Evolutionary conservation across 2,113 vertebrate species (phyloP).

Genomic region (Caranx melampygus): DNA sequence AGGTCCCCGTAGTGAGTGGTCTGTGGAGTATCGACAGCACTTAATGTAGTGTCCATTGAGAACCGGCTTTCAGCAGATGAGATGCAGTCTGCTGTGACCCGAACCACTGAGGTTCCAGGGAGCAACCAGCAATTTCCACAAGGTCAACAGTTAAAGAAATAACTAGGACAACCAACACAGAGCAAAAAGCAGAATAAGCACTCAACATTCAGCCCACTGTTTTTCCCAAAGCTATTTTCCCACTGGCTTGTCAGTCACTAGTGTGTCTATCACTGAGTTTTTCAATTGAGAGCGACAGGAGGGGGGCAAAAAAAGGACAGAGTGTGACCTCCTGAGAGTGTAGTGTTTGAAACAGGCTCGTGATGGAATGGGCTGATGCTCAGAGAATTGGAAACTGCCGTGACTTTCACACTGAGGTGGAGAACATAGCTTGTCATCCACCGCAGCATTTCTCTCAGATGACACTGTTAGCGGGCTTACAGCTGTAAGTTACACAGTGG

Average conservation of each 20-base stretch:
- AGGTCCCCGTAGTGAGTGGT: conserved; percentile 43
- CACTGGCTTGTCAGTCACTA: conserved; percentile 48
- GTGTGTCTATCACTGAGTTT: conserved; percentile 42
- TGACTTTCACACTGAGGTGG: conserved; percentile 35
- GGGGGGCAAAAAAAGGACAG: conserved; percentile 40
- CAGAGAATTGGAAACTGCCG: conserved; percentile 31
- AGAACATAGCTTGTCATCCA: conserved; percentile 22
- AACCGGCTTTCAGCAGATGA: conserved; percentile 59
- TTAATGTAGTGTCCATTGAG: conserved; percentile 63
- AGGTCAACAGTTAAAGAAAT: conserved; percentile 80
- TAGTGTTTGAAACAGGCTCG: conserved; percentile 23
- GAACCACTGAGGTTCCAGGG: conserved; percentile 56
- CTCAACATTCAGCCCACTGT: conserved; percentile 52
- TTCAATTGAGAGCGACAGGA: conserved; percentile 49
- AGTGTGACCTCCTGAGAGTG: conserved; percentile 52
- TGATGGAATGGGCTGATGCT: conserved; percentile 41
- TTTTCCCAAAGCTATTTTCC: conserved; percentile 53
- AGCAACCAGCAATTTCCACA: conserved; percentile 77
- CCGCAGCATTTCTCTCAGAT: background rate
- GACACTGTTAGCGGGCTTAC: background rate
- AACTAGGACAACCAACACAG: conserved; percentile 55
- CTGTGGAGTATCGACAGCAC: conserved; percentile 52
- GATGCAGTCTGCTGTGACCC: conserved; percentile 67
- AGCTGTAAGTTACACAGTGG: background rate
- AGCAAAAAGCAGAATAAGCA: conserved; percentile 48